These are phyloP conservation scores for Aurelia sp. DNA, from an alignment of 30 jellyfish, hydroid and myxozoan genomes.

Conservation along the genomic window DNA sequence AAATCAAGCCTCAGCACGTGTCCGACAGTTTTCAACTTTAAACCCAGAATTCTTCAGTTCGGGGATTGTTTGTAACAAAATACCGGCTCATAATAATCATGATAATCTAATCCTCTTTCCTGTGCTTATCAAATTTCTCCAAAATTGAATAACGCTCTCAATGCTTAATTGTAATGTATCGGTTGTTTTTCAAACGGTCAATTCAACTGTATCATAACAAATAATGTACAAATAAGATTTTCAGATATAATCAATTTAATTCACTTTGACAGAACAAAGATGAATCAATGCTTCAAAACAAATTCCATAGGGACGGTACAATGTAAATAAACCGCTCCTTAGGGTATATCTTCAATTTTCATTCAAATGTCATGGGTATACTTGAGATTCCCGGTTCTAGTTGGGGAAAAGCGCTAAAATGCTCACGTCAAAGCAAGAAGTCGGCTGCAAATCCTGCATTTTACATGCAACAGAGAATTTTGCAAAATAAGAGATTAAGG, in stretches of 20 bases:
- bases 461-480: too few species aligned
- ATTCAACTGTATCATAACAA: constrained; percentile 5
- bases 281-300: constrained; percentile 1
- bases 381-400: too few species aligned
- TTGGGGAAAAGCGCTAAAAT: too few species aligned
- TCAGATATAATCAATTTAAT: background rate
- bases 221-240: background rate
- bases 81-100: background rate
- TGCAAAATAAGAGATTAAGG: too few species aligned
- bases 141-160: background rate
- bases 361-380: too few species aligned
- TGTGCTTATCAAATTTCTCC: background rate
- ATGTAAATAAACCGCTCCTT: background rate
- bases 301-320: background rate
- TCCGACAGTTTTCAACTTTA: too few species aligned
- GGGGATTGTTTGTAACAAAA: background rate
- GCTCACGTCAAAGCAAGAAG: too few species aligned
- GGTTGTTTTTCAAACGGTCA: background rate
- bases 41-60: too few species aligned
- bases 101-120: constrained; percentile 8
- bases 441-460: too few species aligned
- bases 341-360: too few species aligned
- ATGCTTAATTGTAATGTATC: background rate
- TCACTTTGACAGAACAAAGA: background rate
- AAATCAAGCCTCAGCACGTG: too few species aligned